Conservation (phyloP, 2,113 vertebrate genomes). For the Cinclus mexicanus region DNA sequence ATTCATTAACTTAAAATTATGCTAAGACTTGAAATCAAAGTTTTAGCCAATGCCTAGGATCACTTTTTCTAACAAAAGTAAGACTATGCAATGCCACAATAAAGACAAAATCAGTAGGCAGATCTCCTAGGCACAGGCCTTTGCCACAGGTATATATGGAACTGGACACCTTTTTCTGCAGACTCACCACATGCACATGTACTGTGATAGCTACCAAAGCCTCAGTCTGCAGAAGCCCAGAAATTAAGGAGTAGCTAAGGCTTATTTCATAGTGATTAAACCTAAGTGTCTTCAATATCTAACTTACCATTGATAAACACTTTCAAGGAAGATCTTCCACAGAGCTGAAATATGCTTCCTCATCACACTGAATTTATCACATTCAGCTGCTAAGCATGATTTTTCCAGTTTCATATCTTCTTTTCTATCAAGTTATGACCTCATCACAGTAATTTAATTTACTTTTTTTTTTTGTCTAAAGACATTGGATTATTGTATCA, state of each 20-base stretch:
- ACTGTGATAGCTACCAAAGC: not conserved
- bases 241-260: not conserved
- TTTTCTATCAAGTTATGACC: not conserved
- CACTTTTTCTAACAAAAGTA: not conserved
- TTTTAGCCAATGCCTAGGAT: not conserved
- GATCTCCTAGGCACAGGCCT: not conserved
- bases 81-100: not conserved
- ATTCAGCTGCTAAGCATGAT: not conserved
- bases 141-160: not conserved
- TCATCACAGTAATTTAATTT: not conserved
- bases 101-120: not conserved
- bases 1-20: not conserved
- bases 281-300: not conserved
- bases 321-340: not conserved
- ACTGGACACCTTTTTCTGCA: not conserved
- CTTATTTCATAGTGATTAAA: not conserved
- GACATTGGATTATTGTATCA: not conserved
- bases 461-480: not conserved
- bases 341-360: not conserved
- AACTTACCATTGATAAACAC: accelerated
- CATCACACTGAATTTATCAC: not conserved
- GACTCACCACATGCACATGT: not conserved
- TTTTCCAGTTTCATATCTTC: not conserved
- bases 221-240: not conserved
- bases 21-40: not conserved